Base-by-base conservation (phyloP, 2,888 invertebrate genomes). In the Pollenia angustigena region DNA sequence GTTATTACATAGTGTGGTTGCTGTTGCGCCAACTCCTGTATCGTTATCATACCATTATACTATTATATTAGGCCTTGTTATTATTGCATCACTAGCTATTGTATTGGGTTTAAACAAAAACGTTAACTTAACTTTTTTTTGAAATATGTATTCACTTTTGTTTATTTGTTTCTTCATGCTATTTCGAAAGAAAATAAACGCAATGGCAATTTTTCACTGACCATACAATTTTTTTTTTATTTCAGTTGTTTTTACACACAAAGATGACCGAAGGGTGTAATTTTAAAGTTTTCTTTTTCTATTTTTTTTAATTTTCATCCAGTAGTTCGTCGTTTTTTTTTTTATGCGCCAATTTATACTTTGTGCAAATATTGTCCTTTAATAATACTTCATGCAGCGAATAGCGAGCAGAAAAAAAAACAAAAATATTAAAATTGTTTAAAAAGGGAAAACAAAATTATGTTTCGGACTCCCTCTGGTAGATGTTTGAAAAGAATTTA, bases 351-450 rank as follows among this genome's bases (percentile, higher is more conserved):
- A 84, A 85, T 80, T 85, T 83, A 85, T 79, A 81, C 87, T 89
- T 87, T 88, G 54, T 72, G 81, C 84, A 87, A 88, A 88, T 87
- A 87, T 87, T 88, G 76, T 88, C 86, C 83, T 87, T 85, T 81
- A 88, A 88, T 88, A 81, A 80, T 86, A 88, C 78, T 82, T 58
- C 85, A 81, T 71, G 78, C 81, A 60, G 81, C 54, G 68, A 78
- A 72, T 58, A 56, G 85, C 44, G 50, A 66, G 68, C 50, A 56
- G n/a, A 86, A 80, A 78, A 75, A 32, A 32, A 32, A 32, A 32
- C 32, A 2, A 32, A 32, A 64, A 42, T 48, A 54, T 74, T 66
- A 23, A 81, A 64, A 48, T 66, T 72, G 23, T 62, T 72, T 18
- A 42, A 74, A 64, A 72, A 40, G 62, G 68, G 52, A 74, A 75